Base-by-base conservation (phyloP, 2,888 invertebrate genomes). In the Coenonympha arcania region DNA sequence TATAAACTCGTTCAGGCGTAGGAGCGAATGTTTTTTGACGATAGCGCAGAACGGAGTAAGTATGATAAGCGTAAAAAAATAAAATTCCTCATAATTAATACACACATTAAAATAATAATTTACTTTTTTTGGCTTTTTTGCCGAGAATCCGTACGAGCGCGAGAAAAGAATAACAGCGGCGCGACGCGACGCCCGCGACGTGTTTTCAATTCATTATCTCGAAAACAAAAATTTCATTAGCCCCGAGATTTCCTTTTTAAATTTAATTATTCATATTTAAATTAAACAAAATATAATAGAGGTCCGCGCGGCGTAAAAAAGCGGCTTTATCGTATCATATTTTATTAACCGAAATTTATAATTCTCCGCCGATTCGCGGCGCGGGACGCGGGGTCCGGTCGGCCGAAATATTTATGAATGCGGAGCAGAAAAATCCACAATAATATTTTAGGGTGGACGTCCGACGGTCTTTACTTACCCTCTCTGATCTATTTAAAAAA, bases 121-220 rank as follows among this genome's bases (percentile, higher is more conserved):
- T 56, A 56, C 60, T 63, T 68, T 71, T n/a, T 64, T 63, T 62
- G 41, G 54, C 44, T 63, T 73, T 79, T 76, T 76, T 66, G 66
- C 65, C 71, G 65, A 76, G 83, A 82, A 84, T 84, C 72, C 71
- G 79, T 84, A 83, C 81, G 83, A 81, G 81, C 72, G 74, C 72
- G 75, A 71, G 75, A 72, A 72, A 84, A 85, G 82, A 83, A 85
- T 78, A 85, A 84, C 83, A 83, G 57, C 54, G 54, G 64, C 61
- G 71, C 67, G 69, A 69, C 68, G 75, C 73, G 75, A 76, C 71
- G 73, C 69, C 71, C 68, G 62, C 69, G 65, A 71, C 74, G 79
- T 85, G 86, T 86, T 86, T 86, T 85, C 84, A 85, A 86, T 86
- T 86, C 84, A 86, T 86, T 86, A 86, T 84, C 84, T 82, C 80